Evolutionary conservation across 2,888 invertebrate genomes (phyloP), one percentile per base, ranked within the genome.

Genomic region (Spodoptera picta): DNA sequence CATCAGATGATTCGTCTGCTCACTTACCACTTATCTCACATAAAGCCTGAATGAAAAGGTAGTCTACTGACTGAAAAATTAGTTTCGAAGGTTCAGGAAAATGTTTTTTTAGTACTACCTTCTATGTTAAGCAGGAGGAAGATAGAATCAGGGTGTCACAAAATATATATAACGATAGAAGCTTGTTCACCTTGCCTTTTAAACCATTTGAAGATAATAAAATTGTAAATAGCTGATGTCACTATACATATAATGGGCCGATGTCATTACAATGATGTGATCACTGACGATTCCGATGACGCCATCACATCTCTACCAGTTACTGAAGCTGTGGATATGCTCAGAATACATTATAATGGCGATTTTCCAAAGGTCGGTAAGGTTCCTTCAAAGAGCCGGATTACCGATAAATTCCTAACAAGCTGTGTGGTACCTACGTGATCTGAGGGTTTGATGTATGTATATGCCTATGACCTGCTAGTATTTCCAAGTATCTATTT

Each of bases 231-330:
- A 7, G n/a, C 12, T 70, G 56, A 70, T 57, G 56, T 70, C 75
- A 69, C 23, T 55, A 36, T n/a, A n/a, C n/a, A n/a, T 36, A 46
- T 31, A n/a, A 48, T 62, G 31, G 31, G 24, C 12, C 36, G 56
- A 41, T 61, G 52, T 63, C 58, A 77, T 24, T 44, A 10, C 41
- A 46, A 54, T 77, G 77, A 73, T 52, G 60, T 54, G 45, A 51
- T 48, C 50, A 23, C 14, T 41, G 47, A 50, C 43, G 43, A 53
- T 56, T 24, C 23, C 43, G 27, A 11, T 51, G 46, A 46, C 14
- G 41, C 56, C 53, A 60, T 41, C 47, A 60, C 55, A 60, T 42
- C 44, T 31, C n/a, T 49, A 63, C 51, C 41, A 43, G 50, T 60
- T 47, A 57, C 51, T 48, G 57, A 42, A 19, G 24, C 62, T 44